Evolutionary conservation across 2,888 invertebrate species (phyloP).

Genomic region (Plebejus anna): DNA sequence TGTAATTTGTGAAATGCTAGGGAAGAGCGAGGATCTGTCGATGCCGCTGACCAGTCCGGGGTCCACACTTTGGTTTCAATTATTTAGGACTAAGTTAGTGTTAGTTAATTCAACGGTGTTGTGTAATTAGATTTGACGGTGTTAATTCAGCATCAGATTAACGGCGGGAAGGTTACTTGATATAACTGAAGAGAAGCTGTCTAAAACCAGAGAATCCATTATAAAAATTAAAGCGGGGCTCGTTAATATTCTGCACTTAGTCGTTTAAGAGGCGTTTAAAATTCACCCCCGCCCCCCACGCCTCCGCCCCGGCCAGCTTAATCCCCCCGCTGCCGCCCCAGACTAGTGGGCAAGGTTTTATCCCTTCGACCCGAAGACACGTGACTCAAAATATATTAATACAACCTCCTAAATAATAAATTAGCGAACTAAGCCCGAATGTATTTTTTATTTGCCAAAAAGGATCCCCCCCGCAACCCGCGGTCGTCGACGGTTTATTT

Average conservation of each 20-base stretch:
- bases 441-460: background rate
- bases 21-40: too few relatives aligned
- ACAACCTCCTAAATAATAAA: background rate
- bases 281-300: background rate
- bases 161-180: background rate
- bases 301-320: background rate
- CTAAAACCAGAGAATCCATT: conserved; percentile 6
- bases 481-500: background rate
- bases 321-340: background rate
- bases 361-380: conserved; percentile 6
- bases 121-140: too few relatives aligned
- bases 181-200: background rate
- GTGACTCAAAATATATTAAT: conserved; percentile 4
- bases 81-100: too few relatives aligned
- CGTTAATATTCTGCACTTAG: conserved; percentile 13
- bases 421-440: background rate
- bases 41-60: too few relatives aligned
- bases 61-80: too few relatives aligned
- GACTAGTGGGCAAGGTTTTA: background rate
- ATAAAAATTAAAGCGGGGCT: conserved; percentile 1
- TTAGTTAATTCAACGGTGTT: too few relatives aligned
- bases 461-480: background rate
- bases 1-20: too few relatives aligned
- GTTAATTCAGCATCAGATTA: background rate
- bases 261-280: conserved; percentile 20